Percentiles rank a stretch among this genome's conserved stretches.
phyloP scores from a whole-genome alignment of 2,888 invertebrate species.

The Tanytarsus gracilentus region DNA sequence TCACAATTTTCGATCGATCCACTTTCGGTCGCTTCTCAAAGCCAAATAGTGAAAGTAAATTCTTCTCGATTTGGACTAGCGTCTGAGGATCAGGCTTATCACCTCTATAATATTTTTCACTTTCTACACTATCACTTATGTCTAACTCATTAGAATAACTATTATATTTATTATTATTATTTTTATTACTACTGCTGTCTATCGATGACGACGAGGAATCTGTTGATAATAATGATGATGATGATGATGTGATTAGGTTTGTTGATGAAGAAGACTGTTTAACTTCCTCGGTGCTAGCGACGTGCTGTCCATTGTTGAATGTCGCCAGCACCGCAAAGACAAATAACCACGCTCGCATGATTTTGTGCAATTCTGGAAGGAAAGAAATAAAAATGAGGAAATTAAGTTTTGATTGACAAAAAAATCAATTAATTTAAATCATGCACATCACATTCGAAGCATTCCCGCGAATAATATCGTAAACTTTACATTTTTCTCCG shows the following conservation, averaged over 20 bases:
- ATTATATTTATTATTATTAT: no score
- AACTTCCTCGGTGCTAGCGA: conserved; percentile 45
- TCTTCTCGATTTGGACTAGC: conserved; percentile 45
- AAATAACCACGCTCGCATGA: conserved; percentile 46
- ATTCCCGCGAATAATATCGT: no score
- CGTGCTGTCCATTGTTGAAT: conserved; percentile 41
- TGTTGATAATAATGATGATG: not conserved
- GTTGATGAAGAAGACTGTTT: conserved; percentile 34
- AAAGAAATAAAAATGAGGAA: conserved; percentile 35
- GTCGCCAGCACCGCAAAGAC: conserved; percentile 46
- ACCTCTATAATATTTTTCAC: conserved; percentile 30
- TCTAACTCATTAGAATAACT: conserved; percentile 18
- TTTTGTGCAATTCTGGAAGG: conserved; percentile 45
- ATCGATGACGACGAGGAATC: not conserved
- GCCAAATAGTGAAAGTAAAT: conserved; percentile 42
- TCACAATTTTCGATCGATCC: conserved; percentile 43
- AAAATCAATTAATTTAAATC: not conserved
- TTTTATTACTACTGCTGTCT: conserved; percentile 6
- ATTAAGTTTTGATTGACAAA: not conserved
- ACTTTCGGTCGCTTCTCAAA: conserved; percentile 42
- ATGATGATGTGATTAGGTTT: conserved; percentile 35
- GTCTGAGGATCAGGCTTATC: conserved; percentile 41
- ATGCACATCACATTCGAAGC: conserved; percentile 1
- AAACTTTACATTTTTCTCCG: no score
- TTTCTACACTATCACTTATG: conserved; percentile 32